Percentiles rank a stretch among this genome's conserved stretches.
Evolutionary conservation across 2,888 invertebrate species (phyloP).

Genomic region (Melitaea athalia): DNA sequence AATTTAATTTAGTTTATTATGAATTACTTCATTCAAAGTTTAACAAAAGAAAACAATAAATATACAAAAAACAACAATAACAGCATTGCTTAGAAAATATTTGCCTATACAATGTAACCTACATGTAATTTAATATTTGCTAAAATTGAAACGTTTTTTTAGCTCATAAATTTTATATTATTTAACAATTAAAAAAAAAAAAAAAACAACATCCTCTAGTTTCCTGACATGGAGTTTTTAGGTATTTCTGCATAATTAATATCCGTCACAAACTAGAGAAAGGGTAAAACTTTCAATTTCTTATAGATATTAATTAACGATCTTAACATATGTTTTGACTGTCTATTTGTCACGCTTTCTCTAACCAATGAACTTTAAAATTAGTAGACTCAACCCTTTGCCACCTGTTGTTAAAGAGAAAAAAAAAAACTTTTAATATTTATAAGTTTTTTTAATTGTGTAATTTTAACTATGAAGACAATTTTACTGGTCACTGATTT

Average conservation of each 20-base stretch:
- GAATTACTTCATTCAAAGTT: too few relatives aligned
- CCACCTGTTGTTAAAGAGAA: conserved; percentile 68
- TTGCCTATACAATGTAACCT: too few relatives aligned
- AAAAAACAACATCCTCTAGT: neutral
- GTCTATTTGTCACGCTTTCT: conserved; percentile 78
- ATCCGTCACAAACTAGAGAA: conserved; percentile 31
- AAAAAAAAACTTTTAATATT: neutral
- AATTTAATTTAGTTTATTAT: too few relatives aligned
- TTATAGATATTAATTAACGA: conserved; percentile 77
- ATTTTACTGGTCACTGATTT: too few relatives aligned
- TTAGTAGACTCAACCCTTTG: conserved; percentile 62
- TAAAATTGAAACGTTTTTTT: too few relatives aligned
- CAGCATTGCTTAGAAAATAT: too few relatives aligned
- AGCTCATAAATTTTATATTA: neutral
- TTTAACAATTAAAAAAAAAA: neutral
- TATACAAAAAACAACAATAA: too few relatives aligned
- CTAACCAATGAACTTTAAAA: conserved; percentile 59
- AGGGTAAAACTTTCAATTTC: conserved; percentile 75
- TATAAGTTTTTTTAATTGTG: neutral
- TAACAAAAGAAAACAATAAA: too few relatives aligned
- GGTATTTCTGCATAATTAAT: conserved; percentile 15
- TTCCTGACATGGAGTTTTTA: neutral
- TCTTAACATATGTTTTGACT: conserved; percentile 76
- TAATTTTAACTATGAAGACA: neutral
- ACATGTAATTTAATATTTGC: too few relatives aligned